phyloP scores from a whole-genome alignment of 2,888 invertebrate genomes.

The Lasioglossum pauxillum region DNA sequence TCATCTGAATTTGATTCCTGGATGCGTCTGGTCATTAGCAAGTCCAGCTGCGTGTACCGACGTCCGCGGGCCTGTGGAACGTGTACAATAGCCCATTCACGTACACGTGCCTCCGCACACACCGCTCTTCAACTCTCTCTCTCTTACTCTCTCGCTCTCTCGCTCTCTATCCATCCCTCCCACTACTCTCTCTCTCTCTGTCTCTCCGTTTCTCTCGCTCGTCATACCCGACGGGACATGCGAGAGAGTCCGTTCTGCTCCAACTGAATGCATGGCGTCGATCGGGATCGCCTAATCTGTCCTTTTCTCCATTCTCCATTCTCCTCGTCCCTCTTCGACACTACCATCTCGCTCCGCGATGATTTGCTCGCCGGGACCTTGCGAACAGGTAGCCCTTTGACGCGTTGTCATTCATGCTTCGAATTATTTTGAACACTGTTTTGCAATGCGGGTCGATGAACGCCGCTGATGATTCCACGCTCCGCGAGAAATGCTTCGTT shows the following conservation, averaged over 20 bases:
- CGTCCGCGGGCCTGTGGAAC: slow-evolving; percentile 17
- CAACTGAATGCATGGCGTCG: slow-evolving; percentile 25
- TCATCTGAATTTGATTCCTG: slow-evolving; percentile 77
- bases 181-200: slow-evolving; percentile 3
- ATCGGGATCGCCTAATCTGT: slow-evolving; percentile 38
- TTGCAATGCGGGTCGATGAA: neutral
- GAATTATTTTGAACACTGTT: slow-evolving; percentile 6
- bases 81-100: slow-evolving; percentile 65
- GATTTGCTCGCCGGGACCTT: slow-evolving; percentile 23
- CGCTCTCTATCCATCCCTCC: neutral
- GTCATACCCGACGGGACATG: slow-evolving; percentile 59
- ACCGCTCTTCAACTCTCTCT: slow-evolving; percentile 36
- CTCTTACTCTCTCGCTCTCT: neutral
- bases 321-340: neutral
- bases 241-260: slow-evolving; percentile 27
- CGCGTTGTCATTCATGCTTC: slow-evolving; percentile 7
- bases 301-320: neutral
- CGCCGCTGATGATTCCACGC: neutral
- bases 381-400: slow-evolving; percentile 35
- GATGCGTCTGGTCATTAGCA: slow-evolving; percentile 78
- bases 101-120: slow-evolving; percentile 37
- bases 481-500: neutral
- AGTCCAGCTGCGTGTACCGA: slow-evolving; percentile 72
- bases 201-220: slow-evolving; percentile 10
- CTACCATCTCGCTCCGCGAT: neutral